A percentile compares a stretch with the other conserved stretches of the same genome.
Evolutionary conservation across 2,113 vertebrate genomes (phyloP).

Genomic region (Sterna hirundo): DNA sequence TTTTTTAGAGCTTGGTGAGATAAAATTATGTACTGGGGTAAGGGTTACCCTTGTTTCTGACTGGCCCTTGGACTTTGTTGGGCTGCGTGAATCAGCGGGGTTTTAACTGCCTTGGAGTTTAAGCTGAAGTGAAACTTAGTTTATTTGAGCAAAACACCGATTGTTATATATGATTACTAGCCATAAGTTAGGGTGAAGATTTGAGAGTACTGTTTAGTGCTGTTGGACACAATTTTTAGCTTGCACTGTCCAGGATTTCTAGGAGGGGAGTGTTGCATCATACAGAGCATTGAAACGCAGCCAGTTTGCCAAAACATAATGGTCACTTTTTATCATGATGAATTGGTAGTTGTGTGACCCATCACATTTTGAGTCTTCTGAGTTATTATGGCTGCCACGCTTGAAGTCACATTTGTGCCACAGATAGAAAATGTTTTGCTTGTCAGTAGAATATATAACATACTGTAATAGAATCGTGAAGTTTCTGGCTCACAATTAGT

Average conservation of each 20-base stretch:
- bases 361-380: neutral
- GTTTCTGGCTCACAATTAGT: neutral
- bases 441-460: neutral
- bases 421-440: neutral
- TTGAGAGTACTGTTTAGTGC: neutral
- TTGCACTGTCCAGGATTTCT: neutral
- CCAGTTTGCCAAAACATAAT: neutral
- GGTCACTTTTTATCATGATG: neutral
- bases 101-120: neutral
- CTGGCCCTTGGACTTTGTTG: neutral
- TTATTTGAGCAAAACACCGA: neutral
- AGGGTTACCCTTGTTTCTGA: neutral
- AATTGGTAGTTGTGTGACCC: neutral
- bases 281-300: neutral
- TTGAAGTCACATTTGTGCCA: neutral
- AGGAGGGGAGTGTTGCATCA: neutral
- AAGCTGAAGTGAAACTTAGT: neutral
- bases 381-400: neutral
- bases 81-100: neutral
- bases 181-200: neutral
- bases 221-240: neutral
- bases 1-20: neutral
- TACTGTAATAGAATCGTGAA: neutral
- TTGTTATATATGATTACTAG: neutral
- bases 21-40: neutral